Conservation (phyloP, 2,888 invertebrate genomes). For the Petrophora chlorosata region DNA sequence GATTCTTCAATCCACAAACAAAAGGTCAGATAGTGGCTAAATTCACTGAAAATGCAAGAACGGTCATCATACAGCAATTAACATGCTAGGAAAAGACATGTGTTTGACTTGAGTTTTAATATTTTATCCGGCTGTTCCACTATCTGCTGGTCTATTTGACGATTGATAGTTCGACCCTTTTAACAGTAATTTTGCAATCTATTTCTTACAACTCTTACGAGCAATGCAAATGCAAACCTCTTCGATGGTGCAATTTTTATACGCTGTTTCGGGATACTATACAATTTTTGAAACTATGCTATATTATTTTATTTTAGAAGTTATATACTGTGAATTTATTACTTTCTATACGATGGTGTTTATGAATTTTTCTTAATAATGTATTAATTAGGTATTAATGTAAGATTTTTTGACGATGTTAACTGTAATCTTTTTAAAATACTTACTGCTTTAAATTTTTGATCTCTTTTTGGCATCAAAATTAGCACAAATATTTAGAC, state of each 20-base stretch:
- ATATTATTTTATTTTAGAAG: slow-evolving; percentile 18
- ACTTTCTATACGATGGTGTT: slow-evolving; percentile 21
- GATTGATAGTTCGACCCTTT: too few relatives aligned
- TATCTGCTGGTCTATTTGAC: too few relatives aligned
- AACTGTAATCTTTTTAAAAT: slow-evolving; percentile 9
- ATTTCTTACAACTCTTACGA: not conserved
- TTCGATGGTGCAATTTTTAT: slow-evolving; percentile 38
- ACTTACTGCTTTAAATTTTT: slow-evolving; percentile 19
- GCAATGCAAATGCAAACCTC: slow-evolving; percentile 24
- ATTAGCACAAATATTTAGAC: slow-evolving; percentile 12
- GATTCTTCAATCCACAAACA: too few relatives aligned
- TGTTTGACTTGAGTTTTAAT: too few relatives aligned
- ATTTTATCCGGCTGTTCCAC: too few relatives aligned
- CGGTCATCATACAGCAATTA: too few relatives aligned
- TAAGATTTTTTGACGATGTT: slow-evolving; percentile 11
- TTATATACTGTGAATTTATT: slow-evolving; percentile 17
- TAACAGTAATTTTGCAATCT: not conserved
- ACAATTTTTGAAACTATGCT: slow-evolving; percentile 19
- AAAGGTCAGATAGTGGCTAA: too few relatives aligned
- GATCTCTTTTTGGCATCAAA: slow-evolving; percentile 24
- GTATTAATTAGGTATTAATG: slow-evolving; percentile 12
- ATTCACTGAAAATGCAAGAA: too few relatives aligned
- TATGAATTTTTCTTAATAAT: slow-evolving; percentile 18
- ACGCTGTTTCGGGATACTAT: slow-evolving; percentile 23
- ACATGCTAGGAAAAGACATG: too few relatives aligned